A percentile compares a stretch with the other conserved stretches of the same genome.
Conservation (phyloP, 2,797 vertebrate species). For the Malurus leucopterus region DNA sequence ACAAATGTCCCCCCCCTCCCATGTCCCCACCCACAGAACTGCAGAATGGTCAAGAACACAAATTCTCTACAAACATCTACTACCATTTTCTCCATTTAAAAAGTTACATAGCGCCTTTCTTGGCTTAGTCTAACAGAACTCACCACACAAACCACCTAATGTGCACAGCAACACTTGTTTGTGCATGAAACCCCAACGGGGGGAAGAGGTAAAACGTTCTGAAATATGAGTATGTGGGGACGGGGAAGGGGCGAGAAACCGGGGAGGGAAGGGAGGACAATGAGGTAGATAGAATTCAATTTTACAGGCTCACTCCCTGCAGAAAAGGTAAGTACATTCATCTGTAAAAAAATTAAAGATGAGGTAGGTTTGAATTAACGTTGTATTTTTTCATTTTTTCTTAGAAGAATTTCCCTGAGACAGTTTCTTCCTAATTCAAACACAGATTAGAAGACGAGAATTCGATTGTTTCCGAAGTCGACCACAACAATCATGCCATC, state of each 20-base stretch:
- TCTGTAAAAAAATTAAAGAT: conserved; percentile 90
- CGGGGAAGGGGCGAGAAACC: background rate
- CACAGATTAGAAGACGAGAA: conserved; percentile 88
- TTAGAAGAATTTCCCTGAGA: conserved; percentile 80
- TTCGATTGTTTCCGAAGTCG: conserved; percentile 99
- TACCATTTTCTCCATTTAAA: conserved; percentile 29
- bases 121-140: conserved; percentile 69
- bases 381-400: conserved; percentile 76
- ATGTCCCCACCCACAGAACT: conserved; percentile 31
- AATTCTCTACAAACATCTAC: conserved; percentile 46
- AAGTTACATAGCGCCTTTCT: conserved; percentile 57
- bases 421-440: conserved; percentile 75
- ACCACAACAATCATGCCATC: conserved; percentile 98
- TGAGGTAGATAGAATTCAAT: conserved; percentile 95
- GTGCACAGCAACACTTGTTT: conserved; percentile 59
- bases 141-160: conserved; percentile 58
- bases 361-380: conserved; percentile 97
- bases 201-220: conserved; percentile 43
- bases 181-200: conserved; percentile 52
- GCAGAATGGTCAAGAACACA: conserved; percentile 66
- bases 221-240: conserved; percentile 36
- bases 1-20: background rate
- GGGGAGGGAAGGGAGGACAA: conserved; percentile 53
- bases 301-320: conserved; percentile 95
- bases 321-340: conserved; percentile 93